Base-by-base conservation (phyloP, 1,140 invertebrate species). In the Drosophila orena region DNA sequence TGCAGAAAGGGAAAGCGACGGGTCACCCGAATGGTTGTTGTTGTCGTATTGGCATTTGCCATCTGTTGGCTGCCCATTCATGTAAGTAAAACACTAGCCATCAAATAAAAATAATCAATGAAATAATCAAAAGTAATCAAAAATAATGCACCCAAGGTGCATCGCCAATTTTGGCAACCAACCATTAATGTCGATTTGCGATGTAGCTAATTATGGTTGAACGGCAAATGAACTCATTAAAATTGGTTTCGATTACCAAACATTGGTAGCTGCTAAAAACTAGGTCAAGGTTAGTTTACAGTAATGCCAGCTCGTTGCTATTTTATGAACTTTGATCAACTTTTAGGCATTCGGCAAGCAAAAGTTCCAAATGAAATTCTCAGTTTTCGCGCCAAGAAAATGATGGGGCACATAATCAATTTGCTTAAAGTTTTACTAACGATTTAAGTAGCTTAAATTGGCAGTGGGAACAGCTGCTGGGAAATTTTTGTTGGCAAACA, bases 31-130 rank as follows among this genome's bases (percentile, higher is more conserved):
- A 97, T 99, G 95, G 97, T 99, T 7, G 94, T 98, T 38, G 96
- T 98, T 20, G 98, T 99, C 14, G 97, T 99, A 0, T 95, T 97
- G 20, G 98, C 98, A 34, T 99, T 99, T 92, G 98, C 98, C 10
- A 93, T 98, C 37, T 99, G 98, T 93, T 99, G 98, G 98, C 96
- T 97, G 79, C 98, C 98, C 2, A 97, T 99, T 85, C 98, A 98
- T 94, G 96, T 97, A 71, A 94, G 94, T 88, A 71, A 11, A 40
- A 14, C 14, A n/a, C 44, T 10, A 14, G 35, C 6, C 44, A 27
- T 12, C 24, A 10, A 34, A 8, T 50, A 12, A 1, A 38, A 34
- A 30, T 6, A 22, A n/a, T 12, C 17, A 0, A 17, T 17, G 1
- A 17, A 17, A 17, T 17, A 17, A 17, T 17, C 5, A 34, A 11